Evolutionary conservation across 1,140 invertebrate species (phyloP).

Genomic region (Drosophila pectinifera): DNA sequence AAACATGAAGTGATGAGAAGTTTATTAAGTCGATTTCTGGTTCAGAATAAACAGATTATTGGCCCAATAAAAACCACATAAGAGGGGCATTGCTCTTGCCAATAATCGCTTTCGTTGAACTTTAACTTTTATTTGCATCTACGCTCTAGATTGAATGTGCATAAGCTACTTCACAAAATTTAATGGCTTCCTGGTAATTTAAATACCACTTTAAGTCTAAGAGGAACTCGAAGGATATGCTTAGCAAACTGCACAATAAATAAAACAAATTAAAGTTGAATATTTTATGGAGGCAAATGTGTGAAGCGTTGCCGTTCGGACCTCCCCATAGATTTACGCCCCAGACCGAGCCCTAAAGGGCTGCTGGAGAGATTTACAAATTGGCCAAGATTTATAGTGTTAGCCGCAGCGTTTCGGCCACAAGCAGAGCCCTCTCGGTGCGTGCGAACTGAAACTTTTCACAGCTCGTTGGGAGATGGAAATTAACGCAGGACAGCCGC

Average conservation of each 20-base stretch:
- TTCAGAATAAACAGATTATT: too few relatives aligned
- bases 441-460: constrained; percentile 32
- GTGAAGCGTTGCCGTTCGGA: constrained; percentile 19
- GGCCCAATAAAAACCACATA: too few relatives aligned
- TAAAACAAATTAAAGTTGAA: constrained; percentile 61
- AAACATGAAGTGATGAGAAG: too few relatives aligned
- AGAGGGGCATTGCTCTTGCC: too few relatives aligned
- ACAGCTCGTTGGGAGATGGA: constrained; percentile 35
- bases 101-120: too few relatives aligned
- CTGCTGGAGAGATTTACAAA: constrained; percentile 62
- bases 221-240: neutral
- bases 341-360: constrained; percentile 4
- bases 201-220: neutral
- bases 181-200: neutral
- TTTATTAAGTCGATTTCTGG: too few relatives aligned
- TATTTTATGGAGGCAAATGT: constrained; percentile 50
- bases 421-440: constrained; percentile 14
- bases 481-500: constrained; percentile 39
- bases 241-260: constrained; percentile 16
- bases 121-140: neutral
- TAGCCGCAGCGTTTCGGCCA: constrained; percentile 33
- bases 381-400: constrained; percentile 72
- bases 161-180: too few relatives aligned
- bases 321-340: constrained; percentile 11
- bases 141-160: neutral